Percentiles rank a stretch among this genome's conserved stretches.
Evolutionary conservation across 2,113 vertebrate species (phyloP).

Genomic region (Tupaia chinensis): DNA sequence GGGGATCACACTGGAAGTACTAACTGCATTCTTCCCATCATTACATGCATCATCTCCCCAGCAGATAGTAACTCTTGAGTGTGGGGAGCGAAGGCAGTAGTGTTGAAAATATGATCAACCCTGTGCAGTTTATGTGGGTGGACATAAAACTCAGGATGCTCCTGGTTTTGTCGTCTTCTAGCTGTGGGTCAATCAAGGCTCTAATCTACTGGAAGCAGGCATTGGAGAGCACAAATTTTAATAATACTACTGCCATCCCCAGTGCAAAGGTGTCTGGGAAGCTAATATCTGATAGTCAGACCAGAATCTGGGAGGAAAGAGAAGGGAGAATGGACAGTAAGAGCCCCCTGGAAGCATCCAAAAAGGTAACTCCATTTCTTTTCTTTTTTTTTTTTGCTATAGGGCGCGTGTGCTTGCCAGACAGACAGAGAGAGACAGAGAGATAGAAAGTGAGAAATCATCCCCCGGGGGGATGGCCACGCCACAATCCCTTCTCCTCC

Average conservation of each 20-base stretch:
- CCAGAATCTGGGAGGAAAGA: background rate
- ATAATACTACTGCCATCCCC: background rate
- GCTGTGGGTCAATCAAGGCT: background rate
- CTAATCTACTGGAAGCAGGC: background rate
- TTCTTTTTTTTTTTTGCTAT: no score
- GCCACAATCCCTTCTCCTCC: no score
- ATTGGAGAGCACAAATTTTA: background rate
- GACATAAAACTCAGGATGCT: background rate
- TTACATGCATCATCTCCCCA: background rate
- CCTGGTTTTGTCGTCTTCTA: background rate
- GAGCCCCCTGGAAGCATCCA: background rate
- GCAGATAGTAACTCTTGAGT: background rate
- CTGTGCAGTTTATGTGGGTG: background rate
- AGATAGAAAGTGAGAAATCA: no score
- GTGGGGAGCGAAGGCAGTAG: background rate
- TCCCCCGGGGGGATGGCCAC: no score
- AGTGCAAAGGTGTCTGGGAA: background rate
- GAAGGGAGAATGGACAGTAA: rapidly evolving
- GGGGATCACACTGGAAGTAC: no score
- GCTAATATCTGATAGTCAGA: background rate
- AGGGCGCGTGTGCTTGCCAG: no score
- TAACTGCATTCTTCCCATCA: background rate
- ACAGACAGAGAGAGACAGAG: no score
- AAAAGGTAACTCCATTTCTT: background rate
- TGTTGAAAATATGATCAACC: background rate